phyloP scores from a whole-genome alignment of 2,113 vertebrate species.

The Gallinago media region DNA sequence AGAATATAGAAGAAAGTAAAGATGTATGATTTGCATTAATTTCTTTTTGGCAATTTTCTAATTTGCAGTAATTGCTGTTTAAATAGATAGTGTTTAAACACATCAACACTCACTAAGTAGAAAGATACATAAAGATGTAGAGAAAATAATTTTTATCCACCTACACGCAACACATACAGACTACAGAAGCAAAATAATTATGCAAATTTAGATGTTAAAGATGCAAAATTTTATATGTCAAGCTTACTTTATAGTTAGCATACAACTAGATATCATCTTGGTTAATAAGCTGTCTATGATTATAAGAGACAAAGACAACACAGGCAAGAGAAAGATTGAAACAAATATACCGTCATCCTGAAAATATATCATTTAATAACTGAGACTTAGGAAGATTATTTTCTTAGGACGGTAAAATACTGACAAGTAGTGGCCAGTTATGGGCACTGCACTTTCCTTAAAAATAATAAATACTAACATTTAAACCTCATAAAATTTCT shows the following conservation, averaged over 20 bases:
- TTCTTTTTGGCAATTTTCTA: not conserved
- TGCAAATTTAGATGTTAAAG: not conserved
- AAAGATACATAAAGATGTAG: not conserved
- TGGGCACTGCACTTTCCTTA: not conserved
- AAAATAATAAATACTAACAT: not conserved
- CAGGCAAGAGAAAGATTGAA: not conserved
- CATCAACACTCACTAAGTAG: not conserved
- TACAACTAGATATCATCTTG: not conserved
- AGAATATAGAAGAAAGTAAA: not conserved
- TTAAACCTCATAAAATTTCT: not conserved
- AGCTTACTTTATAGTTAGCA: not conserved
- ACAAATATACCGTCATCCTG: not conserved
- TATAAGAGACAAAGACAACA: not conserved
- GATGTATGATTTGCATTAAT: not conserved
- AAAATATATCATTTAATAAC: not conserved
- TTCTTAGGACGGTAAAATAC: constrained; percentile 53
- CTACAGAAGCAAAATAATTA: not conserved
- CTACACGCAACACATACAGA: not conserved
- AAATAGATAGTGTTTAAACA: not conserved
- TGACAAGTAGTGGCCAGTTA: constrained; percentile 76
- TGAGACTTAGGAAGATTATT: not conserved
- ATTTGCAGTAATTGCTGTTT: not conserved
- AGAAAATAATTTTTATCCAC: not conserved
- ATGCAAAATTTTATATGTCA: not conserved
- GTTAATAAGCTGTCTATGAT: not conserved